Evolutionary conservation across 2,797 vertebrate genomes (phyloP), one percentile per base, ranked within the genome.

Genomic region (Karalla daura): DNA sequence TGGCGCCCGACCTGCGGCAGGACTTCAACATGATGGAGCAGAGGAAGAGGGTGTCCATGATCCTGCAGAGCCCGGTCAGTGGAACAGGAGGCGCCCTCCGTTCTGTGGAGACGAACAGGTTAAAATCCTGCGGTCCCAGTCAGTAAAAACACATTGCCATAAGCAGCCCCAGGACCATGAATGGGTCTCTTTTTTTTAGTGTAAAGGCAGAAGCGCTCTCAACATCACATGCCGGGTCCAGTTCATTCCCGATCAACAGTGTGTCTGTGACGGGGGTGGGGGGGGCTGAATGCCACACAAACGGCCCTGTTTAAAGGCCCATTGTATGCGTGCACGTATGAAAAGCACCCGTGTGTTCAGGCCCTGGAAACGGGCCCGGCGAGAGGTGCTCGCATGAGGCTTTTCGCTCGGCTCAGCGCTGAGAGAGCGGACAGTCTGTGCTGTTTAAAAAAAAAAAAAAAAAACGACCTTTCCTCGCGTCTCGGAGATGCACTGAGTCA

Each of bases 1-100:
- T 99, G 98, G 97, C 98, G 0, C 97, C 98, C 0, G 97, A 98
- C 86, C 95, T 99, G 61, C 94, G 98, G 51, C 98, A 99, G 89
- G 98, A 99, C 90, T 99, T 99, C 86, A 99, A 99, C 81, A 99
- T 99, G 97, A 99, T 99, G 98, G 98, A 99, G 77, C 98, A 99
- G 74, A 96, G 95, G 81, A 99, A 99, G 88, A 93, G 98, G 71
- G 98, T 99, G 21, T 99, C 98, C 79, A 98, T 99, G 97, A 99
- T 99, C 51, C 95, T 99, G 49, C 98, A 99, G 71, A 99, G 98
- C 62, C 98, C 98, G 7, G 98, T 99, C 87, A 95, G 95, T 86
- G 32, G 12, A 32, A 45, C 25, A 6, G 5, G 56, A 14, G 20
- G 33, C 8, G 4, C 5, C 2, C 6, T 30, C n/a, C 8, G 41